Conservation (phyloP, 2,888 invertebrate genomes). For the Eupithecia tripunctaria region DNA sequence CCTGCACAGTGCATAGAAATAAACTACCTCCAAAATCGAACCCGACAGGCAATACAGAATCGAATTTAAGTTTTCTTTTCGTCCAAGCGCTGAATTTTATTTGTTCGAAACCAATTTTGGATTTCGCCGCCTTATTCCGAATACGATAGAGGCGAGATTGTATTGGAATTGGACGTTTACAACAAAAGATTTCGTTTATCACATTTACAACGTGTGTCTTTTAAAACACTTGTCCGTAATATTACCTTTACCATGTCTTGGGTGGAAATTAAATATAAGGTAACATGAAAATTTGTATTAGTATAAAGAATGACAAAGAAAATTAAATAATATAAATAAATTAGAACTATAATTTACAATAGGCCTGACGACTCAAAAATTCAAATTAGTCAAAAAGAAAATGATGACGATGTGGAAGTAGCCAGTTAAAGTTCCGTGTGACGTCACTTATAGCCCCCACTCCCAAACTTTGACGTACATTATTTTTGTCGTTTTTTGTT, state of each 20-base stretch:
- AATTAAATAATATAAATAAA: no score
- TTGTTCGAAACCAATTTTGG: conserved; percentile 31
- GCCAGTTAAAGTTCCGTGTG: no score
- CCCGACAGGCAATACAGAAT: conserved; percentile 40
- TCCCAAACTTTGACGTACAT: no score
- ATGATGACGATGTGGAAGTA: no score
- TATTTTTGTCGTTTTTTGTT: no score
- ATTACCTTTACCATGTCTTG: neutral
- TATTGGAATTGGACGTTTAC: conserved; percentile 8
- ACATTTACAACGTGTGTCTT: neutral
- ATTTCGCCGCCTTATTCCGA: conserved; percentile 28
- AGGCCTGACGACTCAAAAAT: no score
- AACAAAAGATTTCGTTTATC: conserved; percentile 15
- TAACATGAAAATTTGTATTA: neutral
- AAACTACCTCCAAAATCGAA: conserved; percentile 35
- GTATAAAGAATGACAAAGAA: no score
- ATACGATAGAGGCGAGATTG: conserved; percentile 22
- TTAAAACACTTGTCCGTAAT: neutral
- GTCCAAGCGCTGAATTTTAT: conserved; percentile 34
- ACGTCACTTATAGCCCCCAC: no score
- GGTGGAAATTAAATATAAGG: neutral
- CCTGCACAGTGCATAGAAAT: conserved; percentile 26
- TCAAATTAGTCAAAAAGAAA: no score
- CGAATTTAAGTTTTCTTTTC: conserved; percentile 41
- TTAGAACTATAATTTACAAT: no score